A percentile compares a stretch with the other conserved stretches of the same genome.
These are phyloP conservation scores for Pituophis catenifer DNA, from an alignment of 2,113 vertebrate genomes.

Conservation along the genomic window DNA sequence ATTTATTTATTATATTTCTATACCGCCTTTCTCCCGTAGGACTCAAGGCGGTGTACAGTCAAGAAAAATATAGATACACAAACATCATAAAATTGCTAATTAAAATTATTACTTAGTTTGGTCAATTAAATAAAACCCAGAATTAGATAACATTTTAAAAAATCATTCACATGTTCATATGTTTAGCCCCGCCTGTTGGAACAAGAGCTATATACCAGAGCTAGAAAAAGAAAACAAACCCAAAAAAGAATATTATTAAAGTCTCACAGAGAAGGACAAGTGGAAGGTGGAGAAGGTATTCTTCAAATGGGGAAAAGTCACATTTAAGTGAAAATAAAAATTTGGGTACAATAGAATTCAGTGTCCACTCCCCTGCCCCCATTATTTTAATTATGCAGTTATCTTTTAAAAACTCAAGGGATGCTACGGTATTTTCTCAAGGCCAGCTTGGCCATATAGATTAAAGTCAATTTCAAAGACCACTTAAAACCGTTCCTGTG, in stretches of 20 bases:
- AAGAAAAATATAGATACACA: too few species aligned
- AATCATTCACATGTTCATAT: too few species aligned
- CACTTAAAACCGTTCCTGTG: neutral
- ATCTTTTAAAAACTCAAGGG: slow-evolving; percentile 27
- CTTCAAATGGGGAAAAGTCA: slow-evolving; percentile 49
- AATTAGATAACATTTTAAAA: too few species aligned
- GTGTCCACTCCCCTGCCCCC: neutral
- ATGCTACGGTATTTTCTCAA: neutral
- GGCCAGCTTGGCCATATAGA: neutral
- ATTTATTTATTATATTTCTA: too few species aligned
- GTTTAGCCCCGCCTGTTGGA: too few species aligned
- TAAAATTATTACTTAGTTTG: too few species aligned
- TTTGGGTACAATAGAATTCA: neutral
- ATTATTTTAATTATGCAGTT: neutral
- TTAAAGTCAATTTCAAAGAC: neutral
- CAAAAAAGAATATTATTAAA: neutral
- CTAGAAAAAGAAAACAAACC: slow-evolving; percentile 30
- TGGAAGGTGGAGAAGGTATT: slow-evolving; percentile 2
- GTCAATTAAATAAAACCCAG: too few species aligned
- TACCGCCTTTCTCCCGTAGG: too few species aligned
- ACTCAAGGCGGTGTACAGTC: too few species aligned
- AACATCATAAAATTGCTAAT: too few species aligned
- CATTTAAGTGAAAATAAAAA: slow-evolving; percentile 41
- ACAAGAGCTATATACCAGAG: slow-evolving; percentile 8
- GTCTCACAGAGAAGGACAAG: neutral